Evolutionary conservation across 2,797 vertebrate genomes (phyloP), one percentile per base, ranked within the genome.

Genomic region (Okamejei kenojei): DNA sequence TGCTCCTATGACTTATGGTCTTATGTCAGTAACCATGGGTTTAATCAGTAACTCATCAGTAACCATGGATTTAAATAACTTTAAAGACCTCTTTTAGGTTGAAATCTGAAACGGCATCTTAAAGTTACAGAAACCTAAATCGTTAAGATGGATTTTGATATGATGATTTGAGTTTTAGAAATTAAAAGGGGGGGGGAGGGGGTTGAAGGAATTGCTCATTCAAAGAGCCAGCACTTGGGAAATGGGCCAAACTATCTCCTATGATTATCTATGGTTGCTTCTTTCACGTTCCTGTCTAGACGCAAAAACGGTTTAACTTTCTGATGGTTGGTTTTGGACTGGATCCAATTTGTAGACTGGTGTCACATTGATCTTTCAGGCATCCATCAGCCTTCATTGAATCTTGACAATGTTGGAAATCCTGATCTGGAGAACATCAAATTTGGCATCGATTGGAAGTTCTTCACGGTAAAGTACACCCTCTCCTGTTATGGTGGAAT

Each of bases 351-450:
- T 65, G 3, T 45, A 32, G 32, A 23, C 71, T 71, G 38, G 13
- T 91, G 65, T 54, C 32, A 73, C 7, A 1, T 91, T 91, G 35
- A 23, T 71, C 65, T 91, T 74, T 91, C 68, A 91, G 68, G 68
- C 17, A 19, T 91, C 8, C 35, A 71, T 11, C 65, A 74, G 35
- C 65, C 90, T 45, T 3, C 29, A 38, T 11, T 91, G 68, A 91
- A 91, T 35, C 74, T 91, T 26, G 7, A 74, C 11, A 74, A 91
- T 73, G 38, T 91, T 38, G 90, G 68, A 74, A 29, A 38, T 93
- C 93, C 94, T 93, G 95, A 96, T 94, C 94, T 96, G 93, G 94
- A 95, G 93, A 95, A 94, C 93, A 94, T 96, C 93, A 96, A 95
- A 94, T 93, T 96, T 58, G 95, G 95, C 90, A 94, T 96, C 93